Base-by-base conservation (phyloP, 2,797 vertebrate species). In the Psittacula derbiana region DNA sequence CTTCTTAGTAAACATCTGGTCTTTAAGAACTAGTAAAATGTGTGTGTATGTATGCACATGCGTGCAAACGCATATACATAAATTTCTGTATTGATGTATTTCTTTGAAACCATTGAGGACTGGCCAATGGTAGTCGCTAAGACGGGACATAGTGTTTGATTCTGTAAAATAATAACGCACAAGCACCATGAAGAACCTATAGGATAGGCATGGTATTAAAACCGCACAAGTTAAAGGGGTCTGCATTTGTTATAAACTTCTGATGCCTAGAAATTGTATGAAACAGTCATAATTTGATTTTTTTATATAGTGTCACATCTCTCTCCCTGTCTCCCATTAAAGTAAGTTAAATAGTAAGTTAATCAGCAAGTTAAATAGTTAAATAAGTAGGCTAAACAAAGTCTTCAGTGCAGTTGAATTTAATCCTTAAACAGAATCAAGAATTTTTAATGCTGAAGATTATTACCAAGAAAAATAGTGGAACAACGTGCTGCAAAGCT, bases 11-110 rank as follows among this genome's bases (percentile, higher is more conserved):
- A 88, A n/a, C n/a, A n/a, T 41, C 43, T 80, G 53, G 18, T 66
- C 49, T 80, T 67, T 55, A 53, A 61, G 40, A 80, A 17, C 25
- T 58, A 13, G 7, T 66, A 33, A 61, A 41, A 11, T 8, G 19
- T 55, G 4, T 78, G 10, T 58, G 2, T 53, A 11, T 1, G 0
- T 31, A 16, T 27, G 50, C 36, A 30, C 8, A 16, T 0, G 19
- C 53, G 0, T 52, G 40, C 16, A 33, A 6, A 6, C 4, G 25
- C 7, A 20, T 4, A 1, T 3, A 7, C 15, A 6, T 33, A 19
- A 12, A 41, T 52, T 52, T 47, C 36, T 16, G 20, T 75, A 43
- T 16, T 46, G 49, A 4, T 71, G 14, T 13, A 12, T 74, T 31
- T 65, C 11, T 83, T 72, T 71, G 52, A 83, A 61, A 33, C 28